phyloP scores from a whole-genome alignment of 2,797 vertebrate species.

The Lophotriccus pileatus region DNA sequence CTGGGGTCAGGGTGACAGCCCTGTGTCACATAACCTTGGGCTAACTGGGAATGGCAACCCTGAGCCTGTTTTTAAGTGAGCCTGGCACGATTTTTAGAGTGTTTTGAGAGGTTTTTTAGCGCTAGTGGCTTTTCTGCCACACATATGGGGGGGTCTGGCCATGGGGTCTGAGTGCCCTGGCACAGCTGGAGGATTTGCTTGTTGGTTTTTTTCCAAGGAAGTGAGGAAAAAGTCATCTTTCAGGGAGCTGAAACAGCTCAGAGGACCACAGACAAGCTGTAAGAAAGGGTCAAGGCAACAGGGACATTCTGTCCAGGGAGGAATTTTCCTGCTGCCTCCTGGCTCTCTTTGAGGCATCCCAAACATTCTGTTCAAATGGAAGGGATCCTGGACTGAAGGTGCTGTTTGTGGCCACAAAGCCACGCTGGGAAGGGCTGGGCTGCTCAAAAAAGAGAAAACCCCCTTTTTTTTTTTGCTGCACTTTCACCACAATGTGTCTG shows the following conservation, averaged over 20 bases:
- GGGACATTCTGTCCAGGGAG: not conserved
- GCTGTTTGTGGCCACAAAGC: not conserved
- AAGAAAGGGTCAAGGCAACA: not conserved
- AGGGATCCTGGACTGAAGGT: not conserved
- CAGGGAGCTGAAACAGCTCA: not conserved
- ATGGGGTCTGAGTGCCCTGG: not conserved
- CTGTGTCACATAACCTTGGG: not conserved
- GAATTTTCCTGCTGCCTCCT: not conserved
- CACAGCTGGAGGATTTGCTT: not conserved
- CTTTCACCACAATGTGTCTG: not conserved
- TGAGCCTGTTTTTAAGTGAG: not conserved
- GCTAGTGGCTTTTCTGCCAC: not conserved
- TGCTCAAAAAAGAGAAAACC: no score
- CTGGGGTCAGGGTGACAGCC: not conserved
- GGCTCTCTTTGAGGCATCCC: not conserved
- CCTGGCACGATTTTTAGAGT: not conserved
- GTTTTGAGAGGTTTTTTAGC: not conserved
- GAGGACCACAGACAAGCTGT: not conserved
- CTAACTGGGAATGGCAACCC: fast-evolving
- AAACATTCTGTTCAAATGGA: not conserved
- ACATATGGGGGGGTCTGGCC: not conserved
- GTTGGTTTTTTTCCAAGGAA: not conserved
- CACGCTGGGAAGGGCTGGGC: not conserved
- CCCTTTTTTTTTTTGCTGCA: not conserved
- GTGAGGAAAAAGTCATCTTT: not conserved